A percentile compares a stretch with the other conserved stretches of the same genome.
Evolutionary conservation across 2,888 invertebrate species (phyloP).

Genomic region (Drosophila nr. medialis): DNA sequence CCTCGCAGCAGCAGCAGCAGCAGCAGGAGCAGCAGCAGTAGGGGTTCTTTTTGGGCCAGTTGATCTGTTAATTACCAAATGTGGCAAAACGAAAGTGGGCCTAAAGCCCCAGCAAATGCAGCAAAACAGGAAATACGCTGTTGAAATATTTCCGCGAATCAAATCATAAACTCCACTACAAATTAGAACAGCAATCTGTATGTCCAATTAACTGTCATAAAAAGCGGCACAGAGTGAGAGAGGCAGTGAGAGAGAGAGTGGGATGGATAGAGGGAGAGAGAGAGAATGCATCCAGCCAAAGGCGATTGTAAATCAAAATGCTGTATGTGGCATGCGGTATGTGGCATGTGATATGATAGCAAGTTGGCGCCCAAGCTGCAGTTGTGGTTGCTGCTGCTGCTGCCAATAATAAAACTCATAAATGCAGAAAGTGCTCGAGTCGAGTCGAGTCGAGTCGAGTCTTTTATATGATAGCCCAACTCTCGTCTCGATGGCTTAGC

Average conservation of each 20-base stretch:
- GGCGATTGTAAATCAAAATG: conserved; percentile 70
- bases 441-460: conserved; percentile 20
- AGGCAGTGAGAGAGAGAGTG: not conserved
- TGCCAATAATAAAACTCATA: conserved; percentile 55
- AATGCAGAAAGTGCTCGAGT: conserved; percentile 55
- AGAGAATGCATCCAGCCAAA: conserved; percentile 23
- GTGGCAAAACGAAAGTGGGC: conserved; percentile 14
- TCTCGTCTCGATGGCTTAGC: conserved; percentile 16
- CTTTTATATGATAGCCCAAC: conserved; percentile 53
- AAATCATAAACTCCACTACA: conserved; percentile 69
- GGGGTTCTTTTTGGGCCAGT: conserved; percentile 75
- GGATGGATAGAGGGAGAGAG: not conserved
- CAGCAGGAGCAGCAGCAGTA: not conserved
- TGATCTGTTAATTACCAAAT: conserved; percentile 83
- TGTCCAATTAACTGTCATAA: conserved; percentile 78
- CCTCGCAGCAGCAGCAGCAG: conserved; percentile 33
- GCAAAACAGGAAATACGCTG: conserved; percentile 11
- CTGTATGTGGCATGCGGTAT: conserved; percentile 19
- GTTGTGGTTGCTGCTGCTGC: conserved; percentile 5
- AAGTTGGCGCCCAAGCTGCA: conserved; percentile 22
- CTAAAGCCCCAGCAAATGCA: not conserved
- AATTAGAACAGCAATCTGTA: conserved; percentile 62
- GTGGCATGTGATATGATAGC: conserved; percentile 22
- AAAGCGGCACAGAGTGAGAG: conserved; percentile 20
- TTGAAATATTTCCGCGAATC: conserved; percentile 67